phyloP scores from a whole-genome alignment of 2,797 vertebrate species.

The Columba guinea region DNA sequence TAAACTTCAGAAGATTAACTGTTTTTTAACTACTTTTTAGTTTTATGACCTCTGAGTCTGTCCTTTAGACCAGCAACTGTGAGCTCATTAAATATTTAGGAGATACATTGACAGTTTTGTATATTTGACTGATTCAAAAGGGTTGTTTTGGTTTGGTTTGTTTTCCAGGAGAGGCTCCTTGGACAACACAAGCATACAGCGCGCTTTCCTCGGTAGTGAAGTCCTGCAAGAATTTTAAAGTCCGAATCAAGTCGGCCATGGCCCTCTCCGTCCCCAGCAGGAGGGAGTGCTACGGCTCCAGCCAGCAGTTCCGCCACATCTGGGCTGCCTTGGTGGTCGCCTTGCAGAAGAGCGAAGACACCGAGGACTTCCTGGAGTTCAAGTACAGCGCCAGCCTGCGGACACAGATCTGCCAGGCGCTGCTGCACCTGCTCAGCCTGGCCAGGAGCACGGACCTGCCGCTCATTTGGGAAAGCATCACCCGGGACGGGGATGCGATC shows the following conservation, averaged over 20 bases:
- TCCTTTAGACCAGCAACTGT: not conserved
- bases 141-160: fast-evolving
- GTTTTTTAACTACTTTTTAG: not conserved
- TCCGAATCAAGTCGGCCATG: slow-evolving; percentile 92
- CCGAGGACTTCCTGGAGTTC: slow-evolving; percentile 92
- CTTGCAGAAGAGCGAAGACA: slow-evolving; percentile 90
- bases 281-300: slow-evolving; percentile 84
- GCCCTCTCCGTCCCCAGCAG: slow-evolving; percentile 85
- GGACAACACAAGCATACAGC: slow-evolving; percentile 85
- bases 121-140: not conserved
- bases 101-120: not conserved
- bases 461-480: slow-evolving; percentile 68
- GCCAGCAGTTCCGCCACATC: slow-evolving; percentile 80
- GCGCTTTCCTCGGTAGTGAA: slow-evolving; percentile 89
- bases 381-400: slow-evolving; percentile 92
- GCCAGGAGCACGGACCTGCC: slow-evolving; percentile 81
- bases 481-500: slow-evolving; percentile 72
- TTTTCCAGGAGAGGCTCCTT: slow-evolving; percentile 83
- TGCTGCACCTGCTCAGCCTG: slow-evolving; percentile 87
- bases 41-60: not conserved
- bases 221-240: slow-evolving; percentile 97
- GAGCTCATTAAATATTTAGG: not conserved
- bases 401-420: slow-evolving; percentile 86
- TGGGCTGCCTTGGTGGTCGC: slow-evolving; percentile 88
- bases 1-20: not conserved